Base-by-base conservation (phyloP, 2,888 invertebrate species). In the Glaucopsyche alexis region DNA sequence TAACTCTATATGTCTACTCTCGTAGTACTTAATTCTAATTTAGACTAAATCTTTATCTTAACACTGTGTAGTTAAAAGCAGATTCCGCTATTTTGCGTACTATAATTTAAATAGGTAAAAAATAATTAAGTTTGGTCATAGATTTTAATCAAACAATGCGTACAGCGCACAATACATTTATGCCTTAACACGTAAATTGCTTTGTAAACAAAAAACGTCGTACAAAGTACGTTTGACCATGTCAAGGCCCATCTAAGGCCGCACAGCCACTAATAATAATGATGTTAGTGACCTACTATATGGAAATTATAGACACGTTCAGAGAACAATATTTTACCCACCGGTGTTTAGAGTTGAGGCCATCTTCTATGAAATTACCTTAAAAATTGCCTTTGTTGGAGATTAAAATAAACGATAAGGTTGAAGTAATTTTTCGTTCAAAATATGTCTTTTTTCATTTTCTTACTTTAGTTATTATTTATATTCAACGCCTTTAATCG, bases 301-400 rank as follows among this genome's bases (percentile, higher is more conserved):
- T 69, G 69, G 49, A 69, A 69, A 69, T 69, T 69, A 69, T 69
- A 69, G 69, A 69, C 69, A 69, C 49, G 49, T 69, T 49, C 69
- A 49, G 29, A 19, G 69, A 49, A 67, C 67, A 69, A 47, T 69
- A 69, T 69, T 29, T 47, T 69, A 47, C 45, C 49, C 47, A 19
- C 49, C 7, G 13, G 7, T 13, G 47, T 7, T 29, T 13, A 6
- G 14, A 60, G 60, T 8, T 49, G 49, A 49, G 69, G 49, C 47
- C 69, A 38, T 69, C 49, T 29, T 71, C 45, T 7, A 67, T 71
- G 42, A 11, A 65, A 71, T 55, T 14, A 7, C 38, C 47, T 5
- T 60, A 66, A 66, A 72, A 66, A 9, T 52, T 29, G 29, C 29
- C 29, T 29, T 29, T 29, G 29, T 29, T 29, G 29, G 29, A 29